Conservation (phyloP, 2,888 invertebrate species). For the Ormia ochracea region DNA sequence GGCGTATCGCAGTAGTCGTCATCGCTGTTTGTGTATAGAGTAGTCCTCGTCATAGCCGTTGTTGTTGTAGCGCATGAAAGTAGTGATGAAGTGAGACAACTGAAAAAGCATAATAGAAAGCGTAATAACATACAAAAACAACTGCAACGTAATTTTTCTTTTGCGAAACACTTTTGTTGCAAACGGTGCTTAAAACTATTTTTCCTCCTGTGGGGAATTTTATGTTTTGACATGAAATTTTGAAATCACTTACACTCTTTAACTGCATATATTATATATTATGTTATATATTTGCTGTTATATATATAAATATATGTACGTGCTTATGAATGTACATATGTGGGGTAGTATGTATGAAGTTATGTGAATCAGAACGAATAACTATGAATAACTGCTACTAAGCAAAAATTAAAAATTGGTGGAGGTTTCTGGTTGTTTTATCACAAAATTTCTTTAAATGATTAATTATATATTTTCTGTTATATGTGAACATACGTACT, state of each 20-base stretch:
- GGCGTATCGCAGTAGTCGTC: conserved; percentile 30
- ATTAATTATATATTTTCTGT: neutral
- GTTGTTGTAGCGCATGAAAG: conserved; percentile 19
- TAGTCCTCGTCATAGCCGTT: conserved; percentile 24
- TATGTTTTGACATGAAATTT: conserved; percentile 24
- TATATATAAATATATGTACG: too few species aligned
- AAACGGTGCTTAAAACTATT: neutral
- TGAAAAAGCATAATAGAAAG: conserved; percentile 25
- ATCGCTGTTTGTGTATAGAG: conserved; percentile 6
- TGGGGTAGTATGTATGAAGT: too few species aligned
- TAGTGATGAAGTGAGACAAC: conserved; percentile 43
- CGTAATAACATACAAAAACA: conserved; percentile 5
- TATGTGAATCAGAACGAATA: too few species aligned
- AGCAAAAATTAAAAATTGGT: neutral
- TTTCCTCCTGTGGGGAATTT: conserved; percentile 31
- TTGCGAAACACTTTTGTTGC: neutral
- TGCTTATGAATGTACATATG: too few species aligned
- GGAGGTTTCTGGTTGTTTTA: neutral
- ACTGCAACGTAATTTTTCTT: conserved; percentile 27
- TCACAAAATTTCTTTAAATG: neutral
- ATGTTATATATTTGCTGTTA: too few species aligned
- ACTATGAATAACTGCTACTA: too few species aligned
- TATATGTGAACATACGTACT: neutral
- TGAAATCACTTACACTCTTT: neutral
- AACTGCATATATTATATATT: too few species aligned